Evolutionary conservation across 1,140 invertebrate species (phyloP).

Genomic region (Anoplolepis gracilipes): DNA sequence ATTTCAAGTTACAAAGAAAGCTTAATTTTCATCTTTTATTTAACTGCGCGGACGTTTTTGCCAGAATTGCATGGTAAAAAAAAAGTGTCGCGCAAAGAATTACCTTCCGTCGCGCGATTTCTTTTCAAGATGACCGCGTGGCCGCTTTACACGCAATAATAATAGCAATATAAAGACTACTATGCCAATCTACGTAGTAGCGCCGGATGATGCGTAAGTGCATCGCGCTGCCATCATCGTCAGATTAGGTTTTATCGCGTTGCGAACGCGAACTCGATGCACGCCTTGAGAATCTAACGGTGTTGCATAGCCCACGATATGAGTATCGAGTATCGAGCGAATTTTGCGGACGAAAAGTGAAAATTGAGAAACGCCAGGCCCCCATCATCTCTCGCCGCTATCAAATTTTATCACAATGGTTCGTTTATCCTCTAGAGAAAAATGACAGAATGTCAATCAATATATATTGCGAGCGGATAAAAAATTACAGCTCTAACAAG

Average conservation of each 20-base stretch:
- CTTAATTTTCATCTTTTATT: neutral
- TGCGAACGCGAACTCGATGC: constrained; percentile 22
- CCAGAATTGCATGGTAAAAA: neutral
- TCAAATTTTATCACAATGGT: neutral
- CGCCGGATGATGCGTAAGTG: constrained; percentile 21
- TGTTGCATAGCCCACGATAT: neutral
- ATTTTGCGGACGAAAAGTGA: constrained; percentile 1
- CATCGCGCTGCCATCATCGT: constrained; percentile 19
- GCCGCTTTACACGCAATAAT: constrained; percentile 37
- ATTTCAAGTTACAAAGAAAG: no score
- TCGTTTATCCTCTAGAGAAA: neutral
- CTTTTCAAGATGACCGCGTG: constrained; percentile 35
- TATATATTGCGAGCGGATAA: neutral
- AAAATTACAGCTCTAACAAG: neutral
- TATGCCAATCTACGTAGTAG: neutral
- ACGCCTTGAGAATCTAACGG: no score
- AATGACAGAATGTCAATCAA: neutral
- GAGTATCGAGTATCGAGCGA: neutral
- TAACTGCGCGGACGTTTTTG: neutral
- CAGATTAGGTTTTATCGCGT: constrained; percentile 34
- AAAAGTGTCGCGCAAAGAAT: neutral
- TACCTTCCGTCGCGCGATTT: constrained; percentile 8
- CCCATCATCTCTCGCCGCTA: neutral
- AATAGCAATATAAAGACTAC: constrained; percentile 23
- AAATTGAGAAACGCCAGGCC: neutral